Evolutionary conservation across 2,888 invertebrate genomes (phyloP).

Genomic region (Drosophila acutilabella): DNA sequence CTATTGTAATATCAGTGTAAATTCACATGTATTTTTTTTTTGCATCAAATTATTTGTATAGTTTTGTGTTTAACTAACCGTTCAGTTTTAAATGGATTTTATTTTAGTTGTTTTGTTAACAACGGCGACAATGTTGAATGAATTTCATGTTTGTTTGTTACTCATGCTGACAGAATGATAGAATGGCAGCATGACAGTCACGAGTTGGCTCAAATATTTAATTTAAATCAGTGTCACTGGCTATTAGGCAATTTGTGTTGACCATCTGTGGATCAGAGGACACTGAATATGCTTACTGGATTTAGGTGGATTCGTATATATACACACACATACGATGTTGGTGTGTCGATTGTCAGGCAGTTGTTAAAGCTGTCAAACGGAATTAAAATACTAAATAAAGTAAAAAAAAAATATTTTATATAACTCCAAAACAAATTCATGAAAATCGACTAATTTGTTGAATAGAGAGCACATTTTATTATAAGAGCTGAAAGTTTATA

Average conservation of each 20-base stretch:
- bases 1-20: conserved; percentile 1
- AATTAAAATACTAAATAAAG: conserved; percentile 3
- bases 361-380: conserved; percentile 46
- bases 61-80: conserved; percentile 48
- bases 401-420: background rate
- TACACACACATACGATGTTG: conserved; percentile 5
- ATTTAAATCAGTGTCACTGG: conserved; percentile 76
- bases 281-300: conserved; percentile 12
- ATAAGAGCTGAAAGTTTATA: too few species aligned
- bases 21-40: conserved; percentile 3
- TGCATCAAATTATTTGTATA: conserved; percentile 20
- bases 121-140: conserved; percentile 43
- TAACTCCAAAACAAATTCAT: too few species aligned
- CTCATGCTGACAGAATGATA: conserved; percentile 36
- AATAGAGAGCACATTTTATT: too few species aligned
- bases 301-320: background rate
- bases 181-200: conserved; percentile 19
- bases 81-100: conserved; percentile 58
- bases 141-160: conserved; percentile 16
- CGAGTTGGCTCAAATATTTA: conserved; percentile 69
- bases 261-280: conserved; percentile 26
- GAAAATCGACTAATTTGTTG: too few species aligned
- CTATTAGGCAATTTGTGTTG: conserved; percentile 54
- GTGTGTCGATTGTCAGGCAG: conserved; percentile 35
- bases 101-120: conserved; percentile 52